Percentiles rank a stretch among this genome's conserved stretches.
Conservation (phyloP, 2,113 vertebrate species). For the Calidris pugnax region DNA sequence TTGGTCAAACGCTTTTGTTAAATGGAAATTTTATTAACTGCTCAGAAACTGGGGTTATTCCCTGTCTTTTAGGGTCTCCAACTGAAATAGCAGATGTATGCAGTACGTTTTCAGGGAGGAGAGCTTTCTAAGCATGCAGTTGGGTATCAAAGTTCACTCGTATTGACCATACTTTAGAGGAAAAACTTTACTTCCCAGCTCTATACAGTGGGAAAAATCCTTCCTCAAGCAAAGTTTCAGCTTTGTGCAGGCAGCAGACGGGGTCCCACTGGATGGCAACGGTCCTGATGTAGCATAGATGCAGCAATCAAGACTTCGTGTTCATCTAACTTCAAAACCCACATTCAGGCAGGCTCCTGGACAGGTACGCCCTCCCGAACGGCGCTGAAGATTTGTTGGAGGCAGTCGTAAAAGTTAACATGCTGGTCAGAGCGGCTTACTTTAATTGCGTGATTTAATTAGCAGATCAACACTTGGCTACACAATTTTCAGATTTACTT, state of each 20-base stretch:
- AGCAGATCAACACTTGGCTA: conserved; percentile 28
- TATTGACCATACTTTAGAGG: neutral
- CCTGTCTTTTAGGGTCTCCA: neutral
- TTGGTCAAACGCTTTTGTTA: neutral
- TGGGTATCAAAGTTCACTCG: neutral
- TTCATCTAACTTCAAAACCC: neutral
- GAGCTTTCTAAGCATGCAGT: neutral
- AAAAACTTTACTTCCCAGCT: neutral
- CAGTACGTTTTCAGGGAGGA: neutral
- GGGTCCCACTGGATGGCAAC: neutral
- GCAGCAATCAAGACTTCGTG: neutral
- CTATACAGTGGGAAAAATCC: accelerated
- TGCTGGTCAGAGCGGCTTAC: neutral
- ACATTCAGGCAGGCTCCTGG: neutral
- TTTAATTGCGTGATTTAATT: conserved; percentile 43
- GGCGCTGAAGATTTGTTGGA: neutral
- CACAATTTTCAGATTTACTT: conserved; percentile 18
- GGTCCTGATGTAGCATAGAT: accelerated
- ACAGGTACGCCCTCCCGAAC: neutral
- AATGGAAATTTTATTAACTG: neutral
- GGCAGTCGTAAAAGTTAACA: neutral
- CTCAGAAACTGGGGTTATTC: neutral
- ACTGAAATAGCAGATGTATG: neutral
- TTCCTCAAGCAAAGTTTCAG: neutral
- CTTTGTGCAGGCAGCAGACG: neutral